Evolutionary conservation across 2,888 invertebrate genomes (phyloP).

Genomic region (Plagodis dolabraria): DNA sequence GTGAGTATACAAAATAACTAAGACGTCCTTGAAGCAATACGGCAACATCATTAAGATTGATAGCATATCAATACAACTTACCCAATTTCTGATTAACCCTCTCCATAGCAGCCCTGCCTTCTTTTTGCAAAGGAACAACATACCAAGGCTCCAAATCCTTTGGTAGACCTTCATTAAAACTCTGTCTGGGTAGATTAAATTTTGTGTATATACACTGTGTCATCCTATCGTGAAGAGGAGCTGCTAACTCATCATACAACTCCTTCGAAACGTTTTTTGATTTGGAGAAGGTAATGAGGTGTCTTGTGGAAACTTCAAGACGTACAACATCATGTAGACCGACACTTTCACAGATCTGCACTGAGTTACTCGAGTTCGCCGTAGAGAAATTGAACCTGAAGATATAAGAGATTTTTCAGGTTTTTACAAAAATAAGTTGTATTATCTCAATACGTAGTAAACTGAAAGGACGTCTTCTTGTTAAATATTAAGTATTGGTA

Average conservation of each 20-base stretch:
- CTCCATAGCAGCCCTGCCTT: constrained; percentile 92
- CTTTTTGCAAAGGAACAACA: constrained; percentile 91
- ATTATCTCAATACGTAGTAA: no score
- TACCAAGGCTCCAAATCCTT: constrained; percentile 89
- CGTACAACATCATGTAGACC: constrained; percentile 90
- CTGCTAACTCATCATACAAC: constrained; percentile 78
- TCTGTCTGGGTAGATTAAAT: constrained; percentile 86
- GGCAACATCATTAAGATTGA: no score
- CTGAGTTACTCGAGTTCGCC: constrained; percentile 97
- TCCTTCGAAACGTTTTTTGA: constrained; percentile 60
- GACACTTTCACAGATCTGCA: constrained; percentile 95
- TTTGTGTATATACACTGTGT: constrained; percentile 93
- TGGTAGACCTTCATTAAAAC: constrained; percentile 88
- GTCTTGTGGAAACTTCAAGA: constrained; percentile 93
- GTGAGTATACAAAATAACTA: no score
- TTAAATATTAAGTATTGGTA: no score
- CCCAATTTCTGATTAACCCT: constrained; percentile 91
- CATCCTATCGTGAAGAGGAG: constrained; percentile 95
- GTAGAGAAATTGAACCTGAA: constrained; percentile 96
- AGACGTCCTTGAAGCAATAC: no score
- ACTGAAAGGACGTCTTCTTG: no score
- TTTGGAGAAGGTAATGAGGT: constrained; percentile 85
- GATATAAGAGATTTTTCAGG: constrained; percentile 21
- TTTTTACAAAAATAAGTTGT: no score
- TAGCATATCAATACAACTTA: constrained; percentile 48